A percentile compares a stretch with the other conserved stretches of the same genome.
These are phyloP conservation scores for Invenusta paracnida DNA, from an alignment of 2,888 invertebrate genomes.

Conservation along the genomic window DNA sequence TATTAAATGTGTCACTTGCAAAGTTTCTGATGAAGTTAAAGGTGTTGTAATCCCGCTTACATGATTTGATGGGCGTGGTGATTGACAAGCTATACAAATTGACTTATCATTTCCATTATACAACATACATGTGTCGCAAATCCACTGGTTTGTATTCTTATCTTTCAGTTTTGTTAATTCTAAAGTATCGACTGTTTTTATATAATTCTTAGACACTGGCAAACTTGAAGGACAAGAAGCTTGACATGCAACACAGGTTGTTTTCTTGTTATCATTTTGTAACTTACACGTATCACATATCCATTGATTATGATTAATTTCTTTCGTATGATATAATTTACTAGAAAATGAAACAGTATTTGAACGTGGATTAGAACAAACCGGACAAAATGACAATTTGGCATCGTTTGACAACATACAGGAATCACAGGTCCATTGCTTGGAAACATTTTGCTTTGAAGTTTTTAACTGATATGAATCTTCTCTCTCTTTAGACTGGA, in stretches of 20 bases:
- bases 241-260: neutral
- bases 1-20: neutral
- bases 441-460: too few relatives aligned
- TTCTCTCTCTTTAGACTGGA: neutral
- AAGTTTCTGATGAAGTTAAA: neutral
- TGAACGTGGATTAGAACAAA: too few relatives aligned
- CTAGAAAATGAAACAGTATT: neutral
- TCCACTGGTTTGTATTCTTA: neutral
- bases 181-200: neutral
- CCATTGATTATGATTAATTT: neutral
- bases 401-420: too few relatives aligned
- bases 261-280: neutral
- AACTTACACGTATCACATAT: neutral
- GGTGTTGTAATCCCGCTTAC: too few relatives aligned
- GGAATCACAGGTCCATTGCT: too few relatives aligned
- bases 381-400: too few relatives aligned
- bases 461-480: neutral
- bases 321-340: neutral
- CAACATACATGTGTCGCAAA: constrained; percentile 7
- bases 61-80: neutral
- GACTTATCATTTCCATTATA: neutral
- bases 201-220: too few relatives aligned
- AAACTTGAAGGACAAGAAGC: neutral
- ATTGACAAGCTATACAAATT: neutral
- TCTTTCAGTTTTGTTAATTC: neutral